These are phyloP conservation scores for Notiomystis cincta DNA, from an alignment of 2,113 vertebrate species.

Conservation along the genomic window DNA sequence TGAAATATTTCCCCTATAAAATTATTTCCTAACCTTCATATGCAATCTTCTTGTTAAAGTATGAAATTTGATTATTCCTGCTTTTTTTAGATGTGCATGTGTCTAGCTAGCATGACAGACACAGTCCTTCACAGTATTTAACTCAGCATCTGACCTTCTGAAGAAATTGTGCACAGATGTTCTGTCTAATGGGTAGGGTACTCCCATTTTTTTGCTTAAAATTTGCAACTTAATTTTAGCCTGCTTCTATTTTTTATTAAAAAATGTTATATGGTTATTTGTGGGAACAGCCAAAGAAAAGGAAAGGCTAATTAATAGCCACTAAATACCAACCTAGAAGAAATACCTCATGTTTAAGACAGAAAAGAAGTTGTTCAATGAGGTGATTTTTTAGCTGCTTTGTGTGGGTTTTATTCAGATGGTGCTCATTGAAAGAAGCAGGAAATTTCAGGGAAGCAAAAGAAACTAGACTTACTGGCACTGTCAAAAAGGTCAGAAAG, in stretches of 20 bases:
- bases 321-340: background rate
- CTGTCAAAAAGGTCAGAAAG: background rate
- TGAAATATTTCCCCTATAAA: background rate
- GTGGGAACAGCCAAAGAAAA: background rate
- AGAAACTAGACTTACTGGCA: background rate
- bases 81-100: background rate
- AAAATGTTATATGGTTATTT: background rate
- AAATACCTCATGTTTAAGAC: background rate
- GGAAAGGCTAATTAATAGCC: background rate
- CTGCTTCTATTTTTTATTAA: background rate
- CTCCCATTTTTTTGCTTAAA: background rate
- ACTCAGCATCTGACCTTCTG: background rate
- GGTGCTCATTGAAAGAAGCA: background rate
- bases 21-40: background rate
- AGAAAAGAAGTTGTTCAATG: background rate
- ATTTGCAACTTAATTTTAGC: background rate
- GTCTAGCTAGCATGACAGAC: background rate
- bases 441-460: background rate
- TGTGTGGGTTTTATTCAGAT: rapidly evolving
- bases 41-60: background rate
- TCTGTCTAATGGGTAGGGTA: background rate
- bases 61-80: background rate
- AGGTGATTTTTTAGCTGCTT: background rate
- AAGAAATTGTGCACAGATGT: background rate
- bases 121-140: background rate